Evolutionary conservation across 2,888 invertebrate genomes (phyloP), one percentile per base, ranked within the genome.

Genomic region (Cosmorhoe ocellata): DNA sequence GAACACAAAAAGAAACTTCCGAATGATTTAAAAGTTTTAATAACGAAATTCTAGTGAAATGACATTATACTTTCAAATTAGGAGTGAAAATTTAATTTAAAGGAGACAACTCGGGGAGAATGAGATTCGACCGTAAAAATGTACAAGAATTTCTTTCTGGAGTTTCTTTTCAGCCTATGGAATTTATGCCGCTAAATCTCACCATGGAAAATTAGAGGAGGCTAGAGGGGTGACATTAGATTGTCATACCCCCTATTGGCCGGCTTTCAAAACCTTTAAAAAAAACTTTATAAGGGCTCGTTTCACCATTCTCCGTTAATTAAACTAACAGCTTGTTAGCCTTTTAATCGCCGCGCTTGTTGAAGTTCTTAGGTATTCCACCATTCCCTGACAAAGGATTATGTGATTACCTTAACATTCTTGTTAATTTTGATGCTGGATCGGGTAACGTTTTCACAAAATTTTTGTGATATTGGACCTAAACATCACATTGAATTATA

Each of bases 61-160:
- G 90, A 90, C 91, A 90, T 91, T 91, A 91, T 90, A 91, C 90
- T 91, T 91, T 91, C 90, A 91, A 91, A 91, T 91, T 91, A 85
- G 87, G 88, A 90, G 90, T 90, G 90, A 90, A 91, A 91, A 91
- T 91, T 91, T 90, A 91, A 91, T 91, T 91, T 90, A 90, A 90
- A 89, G 87, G 88, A 84, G 88, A 88, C 89, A 89, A 88, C 77
- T 86, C 81, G 84, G 84, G 86, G 82, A 79, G 85, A 86, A 84
- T 84, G 85, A 79, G 86, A 86, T 83, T 79, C 80, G 68, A 74
- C 76, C 88, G 84, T 89, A 88, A 90, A 88, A 90, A 84, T 87
- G 87, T 87, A 84, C 83, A 85, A 85, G 84, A 75, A 81, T 84
- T 87, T 87, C 86, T 88, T 88, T 84, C 76, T 71, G 67, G 82